These are phyloP conservation scores for Brachypterus glaber DNA, from an alignment of 2,888 invertebrate genomes.

Conservation along the genomic window DNA sequence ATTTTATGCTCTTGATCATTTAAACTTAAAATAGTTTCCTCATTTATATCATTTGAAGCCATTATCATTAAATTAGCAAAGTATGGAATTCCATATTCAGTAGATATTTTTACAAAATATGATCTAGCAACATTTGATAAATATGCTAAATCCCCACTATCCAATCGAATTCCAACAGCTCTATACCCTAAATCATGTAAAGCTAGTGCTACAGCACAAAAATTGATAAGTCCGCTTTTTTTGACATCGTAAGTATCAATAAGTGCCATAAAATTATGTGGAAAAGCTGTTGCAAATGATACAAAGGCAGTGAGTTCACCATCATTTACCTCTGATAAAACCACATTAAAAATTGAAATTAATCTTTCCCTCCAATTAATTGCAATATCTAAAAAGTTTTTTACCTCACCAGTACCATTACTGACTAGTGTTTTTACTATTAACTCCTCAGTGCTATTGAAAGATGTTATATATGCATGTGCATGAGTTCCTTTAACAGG, in stretches of 20 bases:
- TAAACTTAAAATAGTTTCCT: conserved; percentile 92
- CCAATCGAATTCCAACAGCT: conserved; percentile 85
- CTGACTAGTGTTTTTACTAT: conserved; percentile 37
- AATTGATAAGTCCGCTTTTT: conserved; percentile 93
- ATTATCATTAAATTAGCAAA: conserved; percentile 83
- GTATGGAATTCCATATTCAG: conserved; percentile 68
- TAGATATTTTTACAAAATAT: conserved; percentile 68
- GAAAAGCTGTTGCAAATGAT: conserved; percentile 90
- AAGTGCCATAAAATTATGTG: conserved; percentile 85
- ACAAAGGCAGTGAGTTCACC: conserved; percentile 93
- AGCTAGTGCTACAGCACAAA: conserved; percentile 89
- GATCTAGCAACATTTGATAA: conserved; percentile 77
- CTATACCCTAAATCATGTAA: conserved; percentile 81
- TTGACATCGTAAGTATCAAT: conserved; percentile 99
- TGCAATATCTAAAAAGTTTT: conserved; percentile 57
- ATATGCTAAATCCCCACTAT: conserved; percentile 95
- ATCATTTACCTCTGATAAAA: conserved; percentile 78
- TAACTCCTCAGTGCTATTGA: conserved; percentile 55
- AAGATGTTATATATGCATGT: conserved; percentile 94
- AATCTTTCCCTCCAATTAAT: conserved; percentile 59
- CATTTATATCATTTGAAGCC: conserved; percentile 97
- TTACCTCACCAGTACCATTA: conserved; percentile 33
- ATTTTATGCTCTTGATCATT: conserved; percentile 96
- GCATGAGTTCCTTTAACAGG: conserved; percentile 97
- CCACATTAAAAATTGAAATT: conserved; percentile 60